Conservation (phyloP, 2,113 vertebrate genomes). For the Pelecanus crispus region DNA sequence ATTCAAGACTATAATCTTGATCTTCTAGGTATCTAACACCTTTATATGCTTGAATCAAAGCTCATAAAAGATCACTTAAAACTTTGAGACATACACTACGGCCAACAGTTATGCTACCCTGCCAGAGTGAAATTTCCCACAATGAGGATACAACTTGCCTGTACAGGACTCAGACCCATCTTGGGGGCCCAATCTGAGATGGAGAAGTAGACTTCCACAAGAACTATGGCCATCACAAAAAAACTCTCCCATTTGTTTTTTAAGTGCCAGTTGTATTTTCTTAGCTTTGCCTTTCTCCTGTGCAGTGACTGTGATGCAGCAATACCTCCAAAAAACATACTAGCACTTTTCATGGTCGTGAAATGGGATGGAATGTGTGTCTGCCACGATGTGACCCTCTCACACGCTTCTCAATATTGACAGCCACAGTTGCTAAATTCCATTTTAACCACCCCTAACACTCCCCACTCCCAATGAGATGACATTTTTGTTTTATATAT, state of each 20-base stretch:
- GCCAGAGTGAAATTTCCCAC: not conserved
- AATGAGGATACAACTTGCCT: not conserved
- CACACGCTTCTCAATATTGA: rapidly evolving
- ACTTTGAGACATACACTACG: not conserved
- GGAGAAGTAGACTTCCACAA: not conserved
- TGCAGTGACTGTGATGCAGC: not conserved
- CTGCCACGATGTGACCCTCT: not conserved
- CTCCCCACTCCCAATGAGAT: not conserved
- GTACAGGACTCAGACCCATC: not conserved
- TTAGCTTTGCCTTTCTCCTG: not conserved
- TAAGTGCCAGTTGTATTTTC: not conserved
- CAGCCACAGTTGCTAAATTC: not conserved
- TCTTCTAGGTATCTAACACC: not conserved
- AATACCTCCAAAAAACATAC: not conserved
- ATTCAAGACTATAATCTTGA: not conserved
- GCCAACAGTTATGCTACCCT: not conserved
- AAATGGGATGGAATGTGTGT: not conserved
- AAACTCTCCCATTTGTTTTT: not conserved
- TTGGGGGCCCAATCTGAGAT: not conserved
- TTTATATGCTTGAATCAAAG: not conserved
- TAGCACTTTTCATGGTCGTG: not conserved
- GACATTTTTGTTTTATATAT: not conserved
- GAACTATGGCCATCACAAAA: not conserved
- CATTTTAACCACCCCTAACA: not conserved
- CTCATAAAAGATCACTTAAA: not conserved